Conservation (phyloP, 1,140 invertebrate genomes). For the Arctopsyche grandis region DNA sequence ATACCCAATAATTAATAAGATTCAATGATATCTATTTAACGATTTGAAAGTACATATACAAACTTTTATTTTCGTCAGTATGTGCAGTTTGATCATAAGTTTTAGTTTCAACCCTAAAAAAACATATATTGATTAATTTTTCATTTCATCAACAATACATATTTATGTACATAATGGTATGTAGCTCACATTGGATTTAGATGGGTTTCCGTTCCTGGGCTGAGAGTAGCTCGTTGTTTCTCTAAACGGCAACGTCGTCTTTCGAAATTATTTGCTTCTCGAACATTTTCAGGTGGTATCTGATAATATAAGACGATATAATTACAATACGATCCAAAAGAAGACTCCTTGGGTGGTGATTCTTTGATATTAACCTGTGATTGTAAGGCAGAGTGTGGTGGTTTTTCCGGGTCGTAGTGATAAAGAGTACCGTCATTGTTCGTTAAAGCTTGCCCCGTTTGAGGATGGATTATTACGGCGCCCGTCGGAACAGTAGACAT, state of each 20-base stretch:
- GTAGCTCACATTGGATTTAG: too few species aligned
- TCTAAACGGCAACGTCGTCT: conserved; percentile 48
- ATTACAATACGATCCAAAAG: too few species aligned
- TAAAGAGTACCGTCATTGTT: conserved; percentile 62
- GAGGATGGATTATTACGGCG: conserved; percentile 85
- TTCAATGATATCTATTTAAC: background rate
- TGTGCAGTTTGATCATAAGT: background rate
- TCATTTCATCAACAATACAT: background rate
- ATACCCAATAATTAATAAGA: too few species aligned
- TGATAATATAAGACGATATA: background rate
- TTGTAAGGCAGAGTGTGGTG: conserved; percentile 53
- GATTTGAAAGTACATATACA: background rate
- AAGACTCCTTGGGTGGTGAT: background rate
- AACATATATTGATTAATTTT: background rate
- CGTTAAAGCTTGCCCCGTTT: conserved; percentile 62
- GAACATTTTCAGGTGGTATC: conserved; percentile 42
- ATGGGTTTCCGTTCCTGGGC: conserved; percentile 43
- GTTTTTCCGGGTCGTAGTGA: conserved; percentile 62
- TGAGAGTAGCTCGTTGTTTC: conserved; percentile 49
- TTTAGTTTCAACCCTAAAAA: background rate
- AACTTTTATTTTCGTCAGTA: background rate
- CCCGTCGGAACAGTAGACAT: conserved; percentile 84
- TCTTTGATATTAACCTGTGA: conserved; percentile 44
- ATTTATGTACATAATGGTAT: too few species aligned
- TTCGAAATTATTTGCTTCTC: conserved; percentile 47